Evolutionary conservation across 2,113 vertebrate species (phyloP), one percentile per base, ranked within the genome.

Genomic region (Alosa alosa): DNA sequence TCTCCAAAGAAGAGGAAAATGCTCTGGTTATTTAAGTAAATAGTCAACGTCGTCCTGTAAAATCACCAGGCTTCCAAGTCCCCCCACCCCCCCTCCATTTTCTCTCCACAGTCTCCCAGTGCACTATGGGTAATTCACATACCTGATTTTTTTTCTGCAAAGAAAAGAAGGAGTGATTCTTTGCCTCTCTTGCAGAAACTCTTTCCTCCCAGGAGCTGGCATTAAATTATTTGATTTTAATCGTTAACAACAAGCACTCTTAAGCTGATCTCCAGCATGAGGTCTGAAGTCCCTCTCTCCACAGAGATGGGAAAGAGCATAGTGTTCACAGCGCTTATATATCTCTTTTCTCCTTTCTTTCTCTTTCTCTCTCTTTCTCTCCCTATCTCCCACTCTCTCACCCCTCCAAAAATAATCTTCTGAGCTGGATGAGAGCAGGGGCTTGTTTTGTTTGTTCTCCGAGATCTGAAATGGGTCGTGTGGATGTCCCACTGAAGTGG

Each of bases 271-370:
- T 78, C 72, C 72, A 78, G 36, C 72, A 36, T 39, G 72, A 36
- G 72, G 72, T 36, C 72, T 39, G 13, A 78, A 78, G 72, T 78
- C 72, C 72, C 91, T 90, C 89, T 90, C 90, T 90, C 47, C 72
- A 13, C 72, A 17, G 72, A 31, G 72, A 78, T 78, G 31, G 72
- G 15, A 78, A 17, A 15, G 13, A 78, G 36, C 72, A 78, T 39
- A 78, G 72, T 78, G 72, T 78, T 78, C 72, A 41, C 25, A 18
- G 25, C 72, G 6, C 49, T 83, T 57, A 20, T 47, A n/a, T 84
- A 88, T 41, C 47, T 81, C 31, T 52, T 8, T 78, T 41, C 50
- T 22, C 78, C 64, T 52, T 1, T 44, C 75, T 85, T 15, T 81
- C 47, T 39, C 1, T 85, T 49, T 81, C 18, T 55, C 84, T 41